Percentiles rank a stretch among this genome's conserved stretches.
phyloP scores from a whole-genome alignment of 2,797 vertebrate genomes.

The Xiphorhynchus erythropygius region DNA sequence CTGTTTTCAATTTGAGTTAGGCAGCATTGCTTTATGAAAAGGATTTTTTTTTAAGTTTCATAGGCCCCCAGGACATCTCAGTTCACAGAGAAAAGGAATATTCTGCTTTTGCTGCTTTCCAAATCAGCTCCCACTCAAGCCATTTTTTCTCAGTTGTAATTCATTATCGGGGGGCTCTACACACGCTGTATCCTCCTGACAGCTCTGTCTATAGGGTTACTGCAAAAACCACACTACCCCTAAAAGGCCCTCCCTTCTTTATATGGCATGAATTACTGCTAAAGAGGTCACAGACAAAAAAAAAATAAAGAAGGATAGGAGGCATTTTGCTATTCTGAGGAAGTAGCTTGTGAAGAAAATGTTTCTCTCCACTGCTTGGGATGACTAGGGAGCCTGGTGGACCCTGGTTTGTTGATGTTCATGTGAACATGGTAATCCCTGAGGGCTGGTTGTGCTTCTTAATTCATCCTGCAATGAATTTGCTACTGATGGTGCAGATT shows the following conservation, averaged over 20 bases:
- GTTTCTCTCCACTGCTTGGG: slow-evolving; percentile 10
- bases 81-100: slow-evolving; percentile 6
- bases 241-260: slow-evolving; percentile 1
- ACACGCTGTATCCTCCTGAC: neutral
- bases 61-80: slow-evolving; percentile 37
- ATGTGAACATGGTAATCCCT: slow-evolving; percentile 21
- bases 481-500: slow-evolving; percentile 52
- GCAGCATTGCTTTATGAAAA: slow-evolving; percentile 12
- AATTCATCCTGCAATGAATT: slow-evolving; percentile 48
- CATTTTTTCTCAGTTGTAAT: slow-evolving; percentile 2
- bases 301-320: neutral
- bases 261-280: neutral
- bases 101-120: neutral
- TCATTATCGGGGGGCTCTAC: neutral
- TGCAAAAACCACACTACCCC: neutral
- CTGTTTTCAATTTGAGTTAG: slow-evolving; percentile 69
- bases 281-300: neutral
- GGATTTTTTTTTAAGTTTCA: slow-evolving; percentile 49
- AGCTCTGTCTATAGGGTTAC: neutral
- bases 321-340: neutral
- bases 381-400: slow-evolving; percentile 64
- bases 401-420: slow-evolving; percentile 37
- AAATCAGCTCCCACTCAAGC: slow-evolving; percentile 6
- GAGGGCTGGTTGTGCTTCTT: slow-evolving; percentile 5
- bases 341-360: neutral